Evolutionary conservation across 2,113 vertebrate species (phyloP).

Genomic region (Xiphias gladius): DNA sequence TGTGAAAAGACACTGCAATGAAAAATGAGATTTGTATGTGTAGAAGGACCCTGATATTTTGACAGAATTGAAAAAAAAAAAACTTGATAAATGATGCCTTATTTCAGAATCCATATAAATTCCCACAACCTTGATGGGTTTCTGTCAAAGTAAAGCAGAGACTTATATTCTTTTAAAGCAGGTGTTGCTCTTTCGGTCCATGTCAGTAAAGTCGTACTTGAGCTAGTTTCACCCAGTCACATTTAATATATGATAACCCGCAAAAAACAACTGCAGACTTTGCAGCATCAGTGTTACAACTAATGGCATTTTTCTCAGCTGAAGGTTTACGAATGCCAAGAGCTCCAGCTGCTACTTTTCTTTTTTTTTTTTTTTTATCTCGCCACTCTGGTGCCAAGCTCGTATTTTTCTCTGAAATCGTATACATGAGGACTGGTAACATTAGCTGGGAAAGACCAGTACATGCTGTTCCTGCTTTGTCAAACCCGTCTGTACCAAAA

Average conservation of each 20-base stretch:
- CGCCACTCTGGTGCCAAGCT: slow-evolving; percentile 53
- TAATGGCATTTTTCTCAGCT: background rate
- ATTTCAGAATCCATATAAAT: background rate
- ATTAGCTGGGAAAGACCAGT: slow-evolving; percentile 23
- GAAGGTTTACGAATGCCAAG: slow-evolving; percentile 29
- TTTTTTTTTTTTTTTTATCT: slow-evolving; percentile 59
- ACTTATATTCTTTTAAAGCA: background rate
- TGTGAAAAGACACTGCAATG: no score
- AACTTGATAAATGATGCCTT: background rate
- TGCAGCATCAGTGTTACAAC: background rate
- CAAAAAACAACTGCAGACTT: background rate
- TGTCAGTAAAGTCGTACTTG: background rate
- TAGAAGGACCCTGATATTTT: no score
- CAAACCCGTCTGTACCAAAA: slow-evolving; percentile 31
- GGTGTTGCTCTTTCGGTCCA: background rate
- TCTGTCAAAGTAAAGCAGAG: background rate
- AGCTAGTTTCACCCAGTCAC: background rate
- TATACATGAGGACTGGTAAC: slow-evolving; percentile 44
- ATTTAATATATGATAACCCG: background rate
- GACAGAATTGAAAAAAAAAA: no score
- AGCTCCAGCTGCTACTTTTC: slow-evolving; percentile 62
- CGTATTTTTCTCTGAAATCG: slow-evolving; percentile 53
- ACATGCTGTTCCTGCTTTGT: slow-evolving; percentile 66
- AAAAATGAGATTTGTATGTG: no score
- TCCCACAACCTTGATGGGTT: background rate